Conservation (phyloP, 2,797 vertebrate species). For the Sylvia borin region DNA sequence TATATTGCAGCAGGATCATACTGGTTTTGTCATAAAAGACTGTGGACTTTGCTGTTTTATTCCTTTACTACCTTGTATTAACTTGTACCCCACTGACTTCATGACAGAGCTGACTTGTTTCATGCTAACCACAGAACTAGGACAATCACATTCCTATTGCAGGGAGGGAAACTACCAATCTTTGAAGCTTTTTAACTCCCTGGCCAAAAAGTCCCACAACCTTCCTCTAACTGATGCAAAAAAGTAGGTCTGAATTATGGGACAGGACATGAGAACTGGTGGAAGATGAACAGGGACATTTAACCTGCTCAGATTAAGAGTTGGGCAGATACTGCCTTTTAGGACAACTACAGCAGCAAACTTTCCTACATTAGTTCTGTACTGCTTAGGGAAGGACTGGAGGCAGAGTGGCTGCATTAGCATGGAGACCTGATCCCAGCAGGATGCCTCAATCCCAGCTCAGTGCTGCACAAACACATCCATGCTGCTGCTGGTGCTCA, state of each 20-base stretch:
- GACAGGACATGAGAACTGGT: not conserved
- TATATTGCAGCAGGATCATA: slow-evolving; percentile 17
- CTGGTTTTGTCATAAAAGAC: slow-evolving; percentile 32
- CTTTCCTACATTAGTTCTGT: not conserved
- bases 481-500: not conserved
- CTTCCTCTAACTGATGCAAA: not conserved
- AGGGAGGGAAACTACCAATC: not conserved
- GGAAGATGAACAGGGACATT: not conserved
- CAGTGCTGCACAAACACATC: not conserved
- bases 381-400: not conserved
- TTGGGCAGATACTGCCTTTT: not conserved
- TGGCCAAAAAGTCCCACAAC: not conserved
- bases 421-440: not conserved
- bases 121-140: slow-evolving; percentile 33
- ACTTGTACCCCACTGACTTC: slow-evolving; percentile 34
- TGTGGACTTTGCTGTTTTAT: slow-evolving; percentile 18
- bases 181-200: not conserved
- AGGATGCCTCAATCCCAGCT: not conserved
- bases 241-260: not conserved
- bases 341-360: not conserved
- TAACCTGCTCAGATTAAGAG: not conserved
- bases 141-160: not conserved
- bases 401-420: not conserved
- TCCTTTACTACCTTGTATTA: slow-evolving; percentile 50
- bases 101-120: slow-evolving; percentile 46